A percentile compares a stretch with the other conserved stretches of the same genome.
Conservation (phyloP, 2,113 vertebrate species). For the Epinephelus cyanopodus region DNA sequence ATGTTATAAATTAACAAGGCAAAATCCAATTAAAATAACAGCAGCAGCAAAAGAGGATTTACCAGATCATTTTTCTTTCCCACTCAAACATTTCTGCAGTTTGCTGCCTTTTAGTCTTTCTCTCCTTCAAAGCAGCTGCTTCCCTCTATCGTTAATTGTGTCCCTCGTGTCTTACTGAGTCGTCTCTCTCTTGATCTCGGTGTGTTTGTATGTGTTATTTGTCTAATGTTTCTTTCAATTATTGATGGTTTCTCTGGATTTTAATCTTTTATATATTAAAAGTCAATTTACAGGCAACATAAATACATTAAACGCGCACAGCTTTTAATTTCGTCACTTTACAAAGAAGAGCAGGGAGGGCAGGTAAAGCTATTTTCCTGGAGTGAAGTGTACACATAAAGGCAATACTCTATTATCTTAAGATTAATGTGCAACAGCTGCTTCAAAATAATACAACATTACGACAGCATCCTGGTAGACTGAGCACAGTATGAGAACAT, state of each 20-base stretch:
- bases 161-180: slow-evolving; percentile 30
- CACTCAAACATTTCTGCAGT: slow-evolving; percentile 32
- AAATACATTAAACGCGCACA: slow-evolving; percentile 59
- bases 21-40: slow-evolving; percentile 28
- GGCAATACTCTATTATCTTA: slow-evolving; percentile 8
- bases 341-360: slow-evolving; percentile 20
- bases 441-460: slow-evolving; percentile 9
- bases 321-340: slow-evolving; percentile 34
- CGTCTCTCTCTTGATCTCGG: slow-evolving; percentile 36
- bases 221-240: slow-evolving; percentile 64
- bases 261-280: slow-evolving; percentile 72
- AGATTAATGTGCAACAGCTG: slow-evolving; percentile 38
- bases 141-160: slow-evolving; percentile 49
- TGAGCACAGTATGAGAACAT: background rate
- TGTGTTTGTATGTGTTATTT: slow-evolving; percentile 50
- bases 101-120: slow-evolving; percentile 34
- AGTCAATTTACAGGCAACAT: slow-evolving; percentile 57
- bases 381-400: slow-evolving; percentile 17
- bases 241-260: slow-evolving; percentile 58
- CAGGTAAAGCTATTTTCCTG: slow-evolving; percentile 13
- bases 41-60: slow-evolving; percentile 21
- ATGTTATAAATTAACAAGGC: slow-evolving; percentile 12
- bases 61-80: background rate
- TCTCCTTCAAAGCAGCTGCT: slow-evolving; percentile 40
- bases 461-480: background rate